Percentiles rank a stretch among this genome's conserved stretches.
These are phyloP conservation scores for Epinephelus awoara DNA, from an alignment of 2,797 vertebrate species.

Conservation along the genomic window DNA sequence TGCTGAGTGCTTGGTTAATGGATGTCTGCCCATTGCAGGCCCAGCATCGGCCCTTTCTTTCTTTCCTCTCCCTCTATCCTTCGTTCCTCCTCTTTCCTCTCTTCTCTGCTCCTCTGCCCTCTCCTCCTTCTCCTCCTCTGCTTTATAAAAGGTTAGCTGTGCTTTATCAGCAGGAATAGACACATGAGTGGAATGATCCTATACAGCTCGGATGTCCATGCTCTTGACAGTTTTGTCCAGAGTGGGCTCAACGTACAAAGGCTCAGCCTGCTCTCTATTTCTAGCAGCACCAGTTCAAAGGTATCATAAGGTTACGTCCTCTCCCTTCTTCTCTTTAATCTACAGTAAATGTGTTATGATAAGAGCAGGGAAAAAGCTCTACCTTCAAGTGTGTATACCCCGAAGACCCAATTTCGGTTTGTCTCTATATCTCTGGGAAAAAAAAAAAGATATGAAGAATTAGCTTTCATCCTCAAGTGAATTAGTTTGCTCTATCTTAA, in stretches of 20 bases:
- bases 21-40: conserved; percentile 68
- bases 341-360: conserved; percentile 56
- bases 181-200: conserved; percentile 40
- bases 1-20: conserved; percentile 76
- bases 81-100: conserved; percentile 26
- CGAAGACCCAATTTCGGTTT: conserved; percentile 70
- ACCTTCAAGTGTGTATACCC: conserved; percentile 62
- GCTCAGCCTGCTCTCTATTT: conserved; percentile 33
- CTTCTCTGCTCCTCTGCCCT: conserved; percentile 9
- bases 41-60: conserved; percentile 32
- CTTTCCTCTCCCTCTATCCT: conserved; percentile 27
- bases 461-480: conserved; percentile 76
- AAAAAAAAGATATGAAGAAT: conserved; percentile 71
- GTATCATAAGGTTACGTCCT: conserved; percentile 52
- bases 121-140: conserved; percentile 1
- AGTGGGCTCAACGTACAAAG: conserved; percentile 11
- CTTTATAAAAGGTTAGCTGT: conserved; percentile 64
- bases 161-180: conserved; percentile 66
- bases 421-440: conserved; percentile 70
- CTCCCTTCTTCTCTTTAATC: conserved; percentile 54
- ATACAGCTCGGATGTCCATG: conserved; percentile 42
- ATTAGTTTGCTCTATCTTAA: conserved; percentile 84
- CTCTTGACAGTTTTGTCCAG: conserved; percentile 46
- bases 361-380: conserved; percentile 44
- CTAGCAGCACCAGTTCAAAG: conserved; percentile 51